A percentile compares a stretch with the other conserved stretches of the same genome.
Evolutionary conservation across 1,140 invertebrate genomes (phyloP).

Genomic region (Gryon sp.): DNA sequence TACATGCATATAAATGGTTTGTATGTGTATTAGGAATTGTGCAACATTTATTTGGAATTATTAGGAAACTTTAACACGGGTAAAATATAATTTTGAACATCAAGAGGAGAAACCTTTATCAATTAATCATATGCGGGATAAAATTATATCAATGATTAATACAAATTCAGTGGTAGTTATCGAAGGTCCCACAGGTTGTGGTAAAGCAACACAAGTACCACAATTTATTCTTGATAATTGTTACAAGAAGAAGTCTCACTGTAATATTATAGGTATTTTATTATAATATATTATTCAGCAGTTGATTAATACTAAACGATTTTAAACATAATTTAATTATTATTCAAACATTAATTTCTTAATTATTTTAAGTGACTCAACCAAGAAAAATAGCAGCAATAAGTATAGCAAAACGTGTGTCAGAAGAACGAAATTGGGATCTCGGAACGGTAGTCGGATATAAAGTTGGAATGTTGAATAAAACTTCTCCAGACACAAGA

Average conservation of each 20-base stretch:
- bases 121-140: constrained; percentile 59
- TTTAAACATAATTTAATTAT: constrained; percentile 81
- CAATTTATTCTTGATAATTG: constrained; percentile 86
- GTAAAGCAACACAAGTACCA: constrained; percentile 91
- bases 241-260: constrained; percentile 81
- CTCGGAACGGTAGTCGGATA: constrained; percentile 92
- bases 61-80: constrained; percentile 68
- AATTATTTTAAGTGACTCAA: constrained; percentile 87
- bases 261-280: constrained; percentile 85
- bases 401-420: constrained; percentile 93
- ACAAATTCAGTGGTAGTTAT: constrained; percentile 87
- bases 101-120: constrained; percentile 32
- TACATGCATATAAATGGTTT: too few relatives aligned
- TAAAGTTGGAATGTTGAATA: constrained; percentile 89
- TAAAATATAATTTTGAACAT: constrained; percentile 70
- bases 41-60: constrained; percentile 49
- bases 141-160: constrained; percentile 83
- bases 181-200: constrained; percentile 92
- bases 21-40: constrained; percentile 4
- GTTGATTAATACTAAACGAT: neutral
- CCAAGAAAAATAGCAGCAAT: constrained; percentile 95
- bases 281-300: too few relatives aligned
- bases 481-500: constrained; percentile 88
- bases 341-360: too few relatives aligned
- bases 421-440: constrained; percentile 90